Evolutionary conservation across 2,888 invertebrate genomes (phyloP), one percentile per base, ranked within the genome.

Genomic region (Copidosoma aretas): DNA sequence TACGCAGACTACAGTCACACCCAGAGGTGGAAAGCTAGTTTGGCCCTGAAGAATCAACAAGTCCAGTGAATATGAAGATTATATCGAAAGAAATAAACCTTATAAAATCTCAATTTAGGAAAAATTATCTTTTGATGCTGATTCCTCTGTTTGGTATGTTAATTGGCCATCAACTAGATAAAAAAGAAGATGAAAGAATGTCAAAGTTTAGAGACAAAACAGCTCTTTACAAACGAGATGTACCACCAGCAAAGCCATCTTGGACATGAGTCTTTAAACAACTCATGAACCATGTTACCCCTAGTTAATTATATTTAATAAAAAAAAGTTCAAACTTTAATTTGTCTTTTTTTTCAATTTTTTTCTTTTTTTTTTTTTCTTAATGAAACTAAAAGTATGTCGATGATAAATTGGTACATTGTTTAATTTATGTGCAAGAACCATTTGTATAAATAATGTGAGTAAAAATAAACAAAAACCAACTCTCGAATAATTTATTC

Each of bases 181-280:
- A 84, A 8, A 85, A 88, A 75, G 93, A 94, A 84, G 91, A 91
- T 0, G 86, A 90, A 70, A 87, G 93, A 65, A 89, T 93, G 89
- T 86, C 87, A 0, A 84, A 83, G 74, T 95, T 90, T 81, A 87
- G 94, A 70, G 94, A 95, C 80, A 93, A 91, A 81, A 93, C 93
- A 78, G 88, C 90, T 60, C 84, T 95, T 51, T 95, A 90, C 80
- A 92, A 91, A 24, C 87, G 91, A 68, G 84, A 89, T 1, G 88
- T 89, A 75, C 87, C 88, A 73, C 91, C 89, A 10, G 90, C 91
- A 70, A 80, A 86, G 75, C 94, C 93, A 67, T 88, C 91, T 15
- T 94, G 94, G 94, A 19, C 21, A 56, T 66, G n/a, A 60, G 59
- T 25, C 32, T 32, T 46, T 24, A 17, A 51, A 25, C 43, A 71